Evolutionary conservation across 2,888 invertebrate genomes (phyloP).

Genomic region (Exephanes ischioxanthus): DNA sequence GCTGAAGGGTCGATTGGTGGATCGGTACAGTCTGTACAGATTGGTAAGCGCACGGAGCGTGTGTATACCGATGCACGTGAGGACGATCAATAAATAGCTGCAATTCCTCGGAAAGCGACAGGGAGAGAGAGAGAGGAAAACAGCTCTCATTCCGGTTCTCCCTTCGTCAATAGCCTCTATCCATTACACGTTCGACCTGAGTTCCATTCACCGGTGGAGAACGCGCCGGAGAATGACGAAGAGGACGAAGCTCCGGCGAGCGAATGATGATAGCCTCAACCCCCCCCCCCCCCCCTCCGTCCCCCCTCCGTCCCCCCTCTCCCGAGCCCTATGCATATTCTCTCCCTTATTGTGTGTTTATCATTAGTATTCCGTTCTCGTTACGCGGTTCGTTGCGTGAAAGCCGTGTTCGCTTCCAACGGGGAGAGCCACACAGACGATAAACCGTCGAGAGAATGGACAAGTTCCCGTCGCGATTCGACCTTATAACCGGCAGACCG

Average conservation of each 20-base stretch:
- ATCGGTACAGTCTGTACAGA: not conserved
- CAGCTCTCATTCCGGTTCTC: not conserved
- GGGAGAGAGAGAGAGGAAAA: constrained; percentile 17
- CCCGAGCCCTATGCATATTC: constrained; percentile 53
- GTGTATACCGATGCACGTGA: constrained; percentile 63
- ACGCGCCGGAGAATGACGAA: constrained; percentile 38
- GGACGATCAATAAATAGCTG: constrained; percentile 79
- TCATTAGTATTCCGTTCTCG: constrained; percentile 70
- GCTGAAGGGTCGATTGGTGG: not conserved
- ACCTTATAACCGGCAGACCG: constrained; percentile 28
- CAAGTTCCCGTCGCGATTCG: constrained; percentile 33
- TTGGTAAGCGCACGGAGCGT: not conserved
- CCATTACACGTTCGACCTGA: constrained; percentile 65
- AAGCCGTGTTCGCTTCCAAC: constrained; percentile 42
- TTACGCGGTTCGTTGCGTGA: constrained; percentile 64
- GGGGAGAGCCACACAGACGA: constrained; percentile 35
- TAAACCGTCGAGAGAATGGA: constrained; percentile 24
- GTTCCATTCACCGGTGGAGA: constrained; percentile 23
- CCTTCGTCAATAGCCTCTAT: constrained; percentile 57
- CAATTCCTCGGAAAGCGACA: constrained; percentile 74
- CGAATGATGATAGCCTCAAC: constrained; percentile 60
- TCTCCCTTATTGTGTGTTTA: constrained; percentile 64
- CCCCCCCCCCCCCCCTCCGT: not conserved
- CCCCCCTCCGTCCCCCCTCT: not conserved
- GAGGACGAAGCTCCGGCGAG: constrained; percentile 53